Percentiles rank a stretch among this genome's conserved stretches.
Evolutionary conservation across 2,888 invertebrate species (phyloP).

Genomic region (Ctenicera cuprea): DNA sequence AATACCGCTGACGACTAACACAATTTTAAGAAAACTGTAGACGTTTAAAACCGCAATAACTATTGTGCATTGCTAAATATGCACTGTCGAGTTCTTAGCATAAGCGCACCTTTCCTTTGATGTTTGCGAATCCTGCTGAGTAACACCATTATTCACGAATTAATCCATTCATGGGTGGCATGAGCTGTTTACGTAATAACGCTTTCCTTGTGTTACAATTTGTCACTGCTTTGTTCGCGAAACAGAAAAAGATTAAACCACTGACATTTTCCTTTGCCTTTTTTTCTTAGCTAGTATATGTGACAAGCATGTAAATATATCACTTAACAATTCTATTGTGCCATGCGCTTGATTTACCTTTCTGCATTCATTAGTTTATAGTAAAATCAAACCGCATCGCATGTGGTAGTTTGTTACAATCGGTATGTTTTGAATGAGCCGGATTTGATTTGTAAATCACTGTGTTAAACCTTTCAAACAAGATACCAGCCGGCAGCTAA

Average conservation of each 20-base stretch:
- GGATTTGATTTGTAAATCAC: background rate
- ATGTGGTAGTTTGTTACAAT: background rate
- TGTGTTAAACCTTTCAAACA: background rate
- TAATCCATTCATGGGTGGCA: conserved; percentile 4
- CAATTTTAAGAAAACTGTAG: no score
- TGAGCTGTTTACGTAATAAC: background rate
- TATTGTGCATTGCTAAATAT: background rate
- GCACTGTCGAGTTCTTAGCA: background rate
- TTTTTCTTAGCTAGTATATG: background rate
- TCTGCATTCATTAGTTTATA: background rate
- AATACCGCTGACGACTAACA: no score
- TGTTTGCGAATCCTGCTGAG: conserved; percentile 1
- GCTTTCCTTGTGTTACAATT: background rate
- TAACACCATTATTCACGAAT: background rate
- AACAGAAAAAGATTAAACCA: background rate
- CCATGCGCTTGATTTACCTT: background rate
- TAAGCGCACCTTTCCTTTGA: background rate
- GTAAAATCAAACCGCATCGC: background rate
- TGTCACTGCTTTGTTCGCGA: background rate
- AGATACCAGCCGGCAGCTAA: conserved; percentile 1
- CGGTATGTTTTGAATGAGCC: background rate
- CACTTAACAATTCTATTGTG: background rate
- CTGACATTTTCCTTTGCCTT: background rate
- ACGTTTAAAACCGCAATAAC: background rate
- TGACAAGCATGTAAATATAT: background rate